Evolutionary conservation across 2,797 vertebrate species (phyloP), one percentile per base, ranked within the genome.

Genomic region (Cirrhinus mrigala): DNA sequence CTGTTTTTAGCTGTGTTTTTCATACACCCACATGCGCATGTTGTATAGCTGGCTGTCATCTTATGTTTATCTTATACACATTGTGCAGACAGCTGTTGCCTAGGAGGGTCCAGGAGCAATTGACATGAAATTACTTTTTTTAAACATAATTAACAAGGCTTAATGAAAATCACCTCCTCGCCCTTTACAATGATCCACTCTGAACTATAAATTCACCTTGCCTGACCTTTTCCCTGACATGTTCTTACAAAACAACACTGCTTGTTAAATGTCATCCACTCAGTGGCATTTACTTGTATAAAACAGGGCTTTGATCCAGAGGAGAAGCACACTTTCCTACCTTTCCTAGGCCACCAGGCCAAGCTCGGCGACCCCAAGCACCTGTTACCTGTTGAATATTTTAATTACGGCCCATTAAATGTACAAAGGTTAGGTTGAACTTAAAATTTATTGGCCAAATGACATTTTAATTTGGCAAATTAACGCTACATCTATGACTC

Each of bases 221-320:
- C 75, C 22, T 88, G 87, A 75, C 87, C 87, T 86, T 89, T 89
- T 81, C 79, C 77, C 27, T 70, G 88, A 88, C 79, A 75, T 81
- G 82, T 81, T 85, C 84, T 81, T 86, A 77, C 88, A 66, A 87
- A 83, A 84, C 86, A 87, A 87, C 86, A 70, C 20, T 62, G 84
- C 85, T 87, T 85, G 84, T 73, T 90, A 90, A 90, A 90, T 90
- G 88, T 90, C 90, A 90, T 85, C 83, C 84, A 85, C 86, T 60
- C 74, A 88, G 86, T 90, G 90, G 86, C 87, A 90, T 90, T 90
- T 90, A 87, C 86, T 90, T 87, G 87, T 90, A 87, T 89, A 89
- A 90, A 90, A 89, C 84, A 64, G 84, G 81, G 78, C 82, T 86
- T 82, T 79, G 88, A 87, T 85, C 87, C 27, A 27, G 24, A 54